Evolutionary conservation across 1,140 invertebrate species (phyloP), one percentile per base, ranked within the genome.

Genomic region (Orussus abietinus): DNA sequence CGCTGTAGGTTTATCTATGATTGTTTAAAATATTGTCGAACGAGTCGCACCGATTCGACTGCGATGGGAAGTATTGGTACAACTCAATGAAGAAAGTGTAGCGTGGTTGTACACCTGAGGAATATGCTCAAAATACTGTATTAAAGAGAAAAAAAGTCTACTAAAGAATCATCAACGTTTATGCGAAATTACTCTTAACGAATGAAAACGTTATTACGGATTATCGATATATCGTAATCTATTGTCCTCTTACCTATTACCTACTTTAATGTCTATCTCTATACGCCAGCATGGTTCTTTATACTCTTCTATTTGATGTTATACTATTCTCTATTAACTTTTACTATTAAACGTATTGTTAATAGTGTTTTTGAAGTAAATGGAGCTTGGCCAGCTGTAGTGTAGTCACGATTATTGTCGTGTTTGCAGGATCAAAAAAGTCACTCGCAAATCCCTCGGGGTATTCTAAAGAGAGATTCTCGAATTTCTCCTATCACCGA

Each of bases 71-170:
- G n/a, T 66, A 68, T 66, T 65, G 65, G 63, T 69, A 64, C 64
- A 71, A 69, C 67, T 72, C 64, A 55, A 58, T 60, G 60, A 66
- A 64, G 61, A 66, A 68, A 70, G 65, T 70, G 61, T 71, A 66
- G 61, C 64, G 61, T 66, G 63, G 66, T 69, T 72, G 67, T 67
- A 69, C 65, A 71, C 64, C 65, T 67, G 63, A 70, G 58, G 62
- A 68, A 72, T 69, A 66, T 69, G 68, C 64, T 71, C 63, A 69
- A 69, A 69, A 71, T 69, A 70, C 61, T 66, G 61, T 67, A 71
- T 66, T 67, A 64, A 61, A 60, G 57, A 59, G 55, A 58, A 66
- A 61, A 58, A 55, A 66, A 56, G 51, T 60, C 53, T 64, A 64
- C 55, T 67, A 64, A 67, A 63, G 51, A 57, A 69, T 69, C 61